phyloP scores from a whole-genome alignment of 2,888 invertebrate genomes.

The Mallateleia sp. region DNA sequence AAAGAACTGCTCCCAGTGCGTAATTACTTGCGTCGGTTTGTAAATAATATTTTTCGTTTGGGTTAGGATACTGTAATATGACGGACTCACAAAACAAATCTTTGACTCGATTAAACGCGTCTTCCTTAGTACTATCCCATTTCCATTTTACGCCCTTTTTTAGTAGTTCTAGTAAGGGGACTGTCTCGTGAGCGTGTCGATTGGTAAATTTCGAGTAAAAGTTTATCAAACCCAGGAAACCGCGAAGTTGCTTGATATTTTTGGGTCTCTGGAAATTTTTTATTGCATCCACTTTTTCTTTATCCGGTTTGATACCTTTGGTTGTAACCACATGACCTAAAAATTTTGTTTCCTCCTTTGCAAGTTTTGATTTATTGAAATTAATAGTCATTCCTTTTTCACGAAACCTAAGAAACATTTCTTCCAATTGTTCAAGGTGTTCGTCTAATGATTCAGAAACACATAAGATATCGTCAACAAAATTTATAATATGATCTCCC shows the following conservation, averaged over 20 bases:
- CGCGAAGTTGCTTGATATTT: neutral
- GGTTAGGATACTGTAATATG: too few relatives aligned
- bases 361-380: neutral
- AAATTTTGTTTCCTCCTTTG: neutral
- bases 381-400: neutral
- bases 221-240: neutral
- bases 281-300: too few relatives aligned
- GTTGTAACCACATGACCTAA: neutral
- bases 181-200: too few relatives aligned
- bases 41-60: too few relatives aligned
- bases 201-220: too few relatives aligned
- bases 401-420: neutral
- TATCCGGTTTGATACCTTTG: neutral
- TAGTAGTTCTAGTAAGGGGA: too few relatives aligned
- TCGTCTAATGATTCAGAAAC: too few relatives aligned
- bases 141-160: conserved; percentile 39
- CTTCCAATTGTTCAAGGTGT: neutral
- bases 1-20: too few relatives aligned
- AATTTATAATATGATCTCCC: too few relatives aligned
- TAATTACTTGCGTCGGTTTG: too few relatives aligned
- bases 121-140: conserved; percentile 41
- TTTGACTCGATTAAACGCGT: conserved; percentile 59
- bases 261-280: neutral
- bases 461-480: too few relatives aligned
- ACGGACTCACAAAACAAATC: conserved; percentile 37